A percentile compares a stretch with the other conserved stretches of the same genome.
Evolutionary conservation across 2,113 vertebrate species (phyloP).

Genomic region (Ictalurus punctatus): DNA sequence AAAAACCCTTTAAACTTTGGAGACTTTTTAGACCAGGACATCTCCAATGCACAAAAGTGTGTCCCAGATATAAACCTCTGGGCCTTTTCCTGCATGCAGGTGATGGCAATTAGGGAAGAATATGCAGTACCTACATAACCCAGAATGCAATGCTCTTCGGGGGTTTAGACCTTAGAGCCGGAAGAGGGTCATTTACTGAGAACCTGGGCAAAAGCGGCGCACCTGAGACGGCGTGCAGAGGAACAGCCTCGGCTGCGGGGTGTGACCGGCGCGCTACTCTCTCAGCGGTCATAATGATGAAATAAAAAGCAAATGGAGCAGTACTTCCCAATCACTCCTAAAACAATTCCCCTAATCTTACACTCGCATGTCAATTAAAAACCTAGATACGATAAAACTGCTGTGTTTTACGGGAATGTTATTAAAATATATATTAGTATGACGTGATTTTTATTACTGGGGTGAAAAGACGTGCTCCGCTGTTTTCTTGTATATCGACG

Average conservation of each 20-base stretch:
- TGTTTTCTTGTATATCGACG: background rate
- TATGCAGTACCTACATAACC: conserved; percentile 33
- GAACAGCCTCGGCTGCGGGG: background rate
- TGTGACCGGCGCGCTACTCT: background rate
- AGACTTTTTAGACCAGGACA: conserved; percentile 20
- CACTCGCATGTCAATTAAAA: background rate
- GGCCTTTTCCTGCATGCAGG: conserved; percentile 14
- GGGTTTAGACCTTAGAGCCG: conserved; percentile 3
- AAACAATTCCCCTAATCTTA: background rate
- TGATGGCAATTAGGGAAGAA: conserved; percentile 33
- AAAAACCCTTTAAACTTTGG: conserved; percentile 1
- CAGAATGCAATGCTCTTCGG: conserved; percentile 17
- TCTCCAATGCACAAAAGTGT: background rate
- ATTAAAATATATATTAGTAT: too few species aligned
- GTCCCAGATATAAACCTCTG: conserved; percentile 29
- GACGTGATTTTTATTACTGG: background rate
- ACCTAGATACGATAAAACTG: background rate
- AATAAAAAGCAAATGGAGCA: conserved; percentile 2
- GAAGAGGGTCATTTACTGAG: conserved; percentile 11
- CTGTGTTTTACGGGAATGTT: background rate
- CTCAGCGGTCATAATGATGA: background rate
- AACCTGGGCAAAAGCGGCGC: background rate
- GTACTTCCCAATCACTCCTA: background rate
- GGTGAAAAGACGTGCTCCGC: background rate
- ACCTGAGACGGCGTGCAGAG: background rate